Base-by-base conservation (phyloP, 2,888 invertebrate genomes). In the Leptura quadrifasciata region DNA sequence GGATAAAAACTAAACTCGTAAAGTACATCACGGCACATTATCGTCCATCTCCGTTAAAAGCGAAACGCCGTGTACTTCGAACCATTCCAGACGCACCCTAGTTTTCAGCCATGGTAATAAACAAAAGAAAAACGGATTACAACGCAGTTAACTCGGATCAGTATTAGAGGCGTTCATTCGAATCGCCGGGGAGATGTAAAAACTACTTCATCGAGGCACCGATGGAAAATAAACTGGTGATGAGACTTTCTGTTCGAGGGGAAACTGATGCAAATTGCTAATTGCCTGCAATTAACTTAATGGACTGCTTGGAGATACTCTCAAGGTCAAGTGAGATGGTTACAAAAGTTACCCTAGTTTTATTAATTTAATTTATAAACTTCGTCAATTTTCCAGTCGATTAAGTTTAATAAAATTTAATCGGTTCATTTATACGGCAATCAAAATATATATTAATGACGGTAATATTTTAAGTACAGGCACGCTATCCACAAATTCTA, bases 111-210 rank as follows among this genome's bases (percentile, higher is more conserved):
- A 63, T 61, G 35, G 70, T 20, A 61, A 71, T 71, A 71, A 71
- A 71, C 71, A 61, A 71, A 71, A 71, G 61, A 63, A 39, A 61
- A 63, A 61, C 71, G 71, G 71, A 71, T 71, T 71, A 71, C 52
- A 61, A 18, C 27, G 71, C 71, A 71, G 71, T 71, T 71, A 63
- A 71, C 71, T 63, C 18, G 71, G 71, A 71, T 71, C 71, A 63
- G 61, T 24, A 71, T 71, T 71, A 71, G 71, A 61, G 71, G 24
- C 63, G 21, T 71, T 63, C 61, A 55, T 61, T 52, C 21, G 68
- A 57, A 17, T 24, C 31, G 54, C 18, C 54, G 10, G 68, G 68
- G 55, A 55, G 15, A 57, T 31, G 55, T 31, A 68, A 68, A 68
- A 24, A 68, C 55, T 57, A 52, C 65, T 47, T 65, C 47, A 52